phyloP scores from a whole-genome alignment of 2,113 vertebrate species.

The Myiozetetes cayanensis region DNA sequence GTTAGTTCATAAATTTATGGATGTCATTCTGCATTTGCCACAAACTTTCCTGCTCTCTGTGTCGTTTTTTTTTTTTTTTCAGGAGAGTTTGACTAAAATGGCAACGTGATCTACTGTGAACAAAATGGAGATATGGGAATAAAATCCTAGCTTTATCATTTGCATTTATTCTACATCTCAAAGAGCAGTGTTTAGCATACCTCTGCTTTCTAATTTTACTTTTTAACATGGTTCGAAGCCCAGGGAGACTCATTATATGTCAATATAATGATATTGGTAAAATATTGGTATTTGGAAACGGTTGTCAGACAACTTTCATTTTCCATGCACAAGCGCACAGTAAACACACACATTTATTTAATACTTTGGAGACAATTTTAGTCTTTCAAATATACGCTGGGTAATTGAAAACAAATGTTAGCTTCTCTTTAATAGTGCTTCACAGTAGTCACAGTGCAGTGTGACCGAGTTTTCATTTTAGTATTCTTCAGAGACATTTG shows the following conservation, averaged over 20 bases:
- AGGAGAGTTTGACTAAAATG: background rate
- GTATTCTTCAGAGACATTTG: background rate
- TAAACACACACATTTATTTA: background rate
- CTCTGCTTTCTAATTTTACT: background rate
- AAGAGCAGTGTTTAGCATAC: background rate
- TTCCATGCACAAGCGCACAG: background rate
- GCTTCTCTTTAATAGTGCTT: background rate
- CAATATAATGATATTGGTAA: background rate
- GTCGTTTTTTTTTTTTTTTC: background rate
- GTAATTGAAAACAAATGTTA: constrained; percentile 32
- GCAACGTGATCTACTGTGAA: background rate
- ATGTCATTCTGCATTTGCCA: background rate
- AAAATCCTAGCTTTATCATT: background rate
- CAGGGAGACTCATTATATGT: background rate
- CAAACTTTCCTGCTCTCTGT: background rate
- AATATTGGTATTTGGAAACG: background rate
- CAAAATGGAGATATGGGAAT: background rate
- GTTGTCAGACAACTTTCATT: background rate
- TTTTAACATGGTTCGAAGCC: background rate
- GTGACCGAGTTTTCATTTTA: background rate
- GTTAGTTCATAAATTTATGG: background rate
- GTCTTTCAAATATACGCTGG: background rate
- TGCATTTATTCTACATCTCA: background rate
- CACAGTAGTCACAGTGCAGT: background rate
- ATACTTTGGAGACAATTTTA: background rate